phyloP scores from a whole-genome alignment of 2,113 vertebrate species.

The Phaetusa simplex region DNA sequence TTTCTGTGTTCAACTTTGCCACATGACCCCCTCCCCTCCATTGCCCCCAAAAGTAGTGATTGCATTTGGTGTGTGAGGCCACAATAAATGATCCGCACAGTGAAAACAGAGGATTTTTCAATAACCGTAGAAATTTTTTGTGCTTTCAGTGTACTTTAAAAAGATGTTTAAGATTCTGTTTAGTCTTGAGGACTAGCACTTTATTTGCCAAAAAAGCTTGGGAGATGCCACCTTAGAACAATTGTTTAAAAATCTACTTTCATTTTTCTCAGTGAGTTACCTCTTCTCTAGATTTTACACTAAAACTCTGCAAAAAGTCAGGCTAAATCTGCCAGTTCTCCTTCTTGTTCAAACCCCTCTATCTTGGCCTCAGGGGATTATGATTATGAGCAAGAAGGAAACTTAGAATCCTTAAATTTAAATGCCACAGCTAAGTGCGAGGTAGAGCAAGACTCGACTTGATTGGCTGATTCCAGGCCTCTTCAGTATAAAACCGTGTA shows the following conservation, averaged over 20 bases:
- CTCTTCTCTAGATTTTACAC: not conserved
- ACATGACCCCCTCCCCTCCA: accelerated
- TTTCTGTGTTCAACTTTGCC: not conserved
- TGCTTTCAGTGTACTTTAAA: not conserved
- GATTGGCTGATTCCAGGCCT: not conserved
- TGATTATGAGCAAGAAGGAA: not conserved
- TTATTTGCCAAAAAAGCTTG: not conserved
- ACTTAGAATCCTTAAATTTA: not conserved
- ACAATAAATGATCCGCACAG: accelerated
- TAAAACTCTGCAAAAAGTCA: not conserved
- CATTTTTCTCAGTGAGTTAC: not conserved
- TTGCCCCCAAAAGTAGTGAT: not conserved
- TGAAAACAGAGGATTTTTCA: not conserved
- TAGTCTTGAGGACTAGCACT: not conserved
- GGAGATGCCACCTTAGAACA: not conserved
- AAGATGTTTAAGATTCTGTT: not conserved
- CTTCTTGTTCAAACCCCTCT: not conserved
- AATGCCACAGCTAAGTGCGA: not conserved
- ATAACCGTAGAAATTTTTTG: not conserved
- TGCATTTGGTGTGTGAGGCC: not conserved
- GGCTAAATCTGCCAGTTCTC: not conserved
- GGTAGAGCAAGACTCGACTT: not conserved
- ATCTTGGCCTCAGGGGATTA: not conserved
- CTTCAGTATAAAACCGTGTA: not conserved
- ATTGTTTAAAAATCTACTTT: not conserved